Evolutionary conservation across 2,113 vertebrate species (phyloP).

Genomic region (Eclectus roratus): DNA sequence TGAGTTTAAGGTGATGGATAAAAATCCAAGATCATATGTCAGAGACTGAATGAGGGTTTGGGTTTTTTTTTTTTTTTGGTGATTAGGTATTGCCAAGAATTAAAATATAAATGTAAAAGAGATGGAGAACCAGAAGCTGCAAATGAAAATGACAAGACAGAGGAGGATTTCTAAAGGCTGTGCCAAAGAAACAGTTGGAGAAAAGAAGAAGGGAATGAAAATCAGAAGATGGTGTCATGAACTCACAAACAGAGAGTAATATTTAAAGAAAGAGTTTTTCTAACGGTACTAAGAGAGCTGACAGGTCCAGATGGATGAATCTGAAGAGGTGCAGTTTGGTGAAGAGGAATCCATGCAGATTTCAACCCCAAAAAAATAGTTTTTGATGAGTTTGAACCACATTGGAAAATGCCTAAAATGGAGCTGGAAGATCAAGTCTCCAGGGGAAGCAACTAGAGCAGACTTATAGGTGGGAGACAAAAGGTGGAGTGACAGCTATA

Average conservation of each 20-base stretch:
- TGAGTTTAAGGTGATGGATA: neutral
- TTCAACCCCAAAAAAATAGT: neutral
- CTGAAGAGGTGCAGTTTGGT: neutral
- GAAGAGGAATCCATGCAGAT: neutral
- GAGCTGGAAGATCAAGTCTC: neutral
- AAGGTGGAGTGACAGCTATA: neutral
- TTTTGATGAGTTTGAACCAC: neutral
- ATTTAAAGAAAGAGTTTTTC: neutral
- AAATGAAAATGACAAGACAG: neutral
- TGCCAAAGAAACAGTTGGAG: constrained; percentile 18
- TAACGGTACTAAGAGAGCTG: neutral
- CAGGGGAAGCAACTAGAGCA: neutral
- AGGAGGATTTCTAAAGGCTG: neutral
- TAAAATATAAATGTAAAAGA: neutral
- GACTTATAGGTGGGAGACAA: neutral
- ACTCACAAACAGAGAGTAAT: neutral
- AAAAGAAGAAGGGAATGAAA: neutral
- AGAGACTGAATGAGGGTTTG: neutral
- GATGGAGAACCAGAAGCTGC: neutral
- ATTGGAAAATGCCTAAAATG: neutral
- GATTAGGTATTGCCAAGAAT: neutral
- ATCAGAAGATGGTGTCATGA: neutral
- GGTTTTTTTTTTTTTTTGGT: neutral
- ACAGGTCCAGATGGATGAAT: neutral
- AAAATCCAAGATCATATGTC: neutral